Evolutionary conservation across 2,113 vertebrate species (phyloP), one percentile per base, ranked within the genome.

Genomic region (Myiozetetes cayanensis): DNA sequence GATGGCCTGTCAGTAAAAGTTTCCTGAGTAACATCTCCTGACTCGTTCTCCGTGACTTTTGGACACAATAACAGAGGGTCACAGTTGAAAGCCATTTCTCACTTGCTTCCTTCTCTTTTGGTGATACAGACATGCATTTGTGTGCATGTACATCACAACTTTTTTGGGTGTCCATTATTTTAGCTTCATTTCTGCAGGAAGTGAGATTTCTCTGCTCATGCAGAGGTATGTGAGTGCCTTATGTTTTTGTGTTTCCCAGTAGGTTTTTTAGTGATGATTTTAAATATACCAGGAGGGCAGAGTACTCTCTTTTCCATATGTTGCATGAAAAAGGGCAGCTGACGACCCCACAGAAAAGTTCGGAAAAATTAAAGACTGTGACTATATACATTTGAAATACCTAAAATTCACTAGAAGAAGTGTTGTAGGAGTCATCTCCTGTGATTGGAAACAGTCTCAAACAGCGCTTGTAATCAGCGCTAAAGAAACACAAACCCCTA

Each of bases 401-500:
- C 18, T 72, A 87, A 87, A 85, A 67, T 81, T 39, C 66, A 81
- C 9, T 4, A 52, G 55, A 49, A 91, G 15, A 84, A 85, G 82
- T n/a, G 30, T 56, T 91, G 16, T 5, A 61, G 74, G 47, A 91
- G 41, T 56, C 35, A 41, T 68, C 56, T 72, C 31, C 44, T 72
- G 28, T 78, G 74, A 82, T 5, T 94, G 56, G 35, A 79, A 91
- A 68, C 28, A 14, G 44, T 67, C 93, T 87, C 90, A 93, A 85
- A 82, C 85, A 90, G 82, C 0, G 0, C n/a, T 87, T 63, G 25
- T 53, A 95, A 96, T 96, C 95, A 95, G 49, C 30, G 78, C 44
- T 46, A 46, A 82, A 82, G 77, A 87, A 93, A 82, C 74, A 94
- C 87, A 93, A 93, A 59, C 10, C 92, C 77, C 85, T 44, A 85